Conservation (phyloP, 2,113 vertebrate species). For the Myrmecophaga tridactyla region DNA sequence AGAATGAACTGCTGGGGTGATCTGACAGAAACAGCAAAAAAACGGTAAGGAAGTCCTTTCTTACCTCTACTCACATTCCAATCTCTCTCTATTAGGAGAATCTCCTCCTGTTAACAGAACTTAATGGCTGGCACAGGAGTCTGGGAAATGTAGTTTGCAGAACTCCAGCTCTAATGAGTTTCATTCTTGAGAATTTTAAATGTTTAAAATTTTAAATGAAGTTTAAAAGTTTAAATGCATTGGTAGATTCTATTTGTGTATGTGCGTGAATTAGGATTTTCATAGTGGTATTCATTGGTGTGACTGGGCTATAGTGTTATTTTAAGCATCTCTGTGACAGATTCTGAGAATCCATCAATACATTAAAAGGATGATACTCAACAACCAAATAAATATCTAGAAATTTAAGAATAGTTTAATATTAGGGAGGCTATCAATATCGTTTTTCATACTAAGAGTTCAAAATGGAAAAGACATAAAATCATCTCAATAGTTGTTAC, state of each 20-base stretch:
- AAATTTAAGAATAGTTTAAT: constrained; percentile 24
- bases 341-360: not conserved
- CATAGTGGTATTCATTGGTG: not conserved
- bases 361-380: not conserved
- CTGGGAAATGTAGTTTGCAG: not conserved
- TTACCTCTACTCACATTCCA: not conserved
- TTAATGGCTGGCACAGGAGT: not conserved
- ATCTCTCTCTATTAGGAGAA: not conserved
- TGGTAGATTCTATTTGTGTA: not conserved
- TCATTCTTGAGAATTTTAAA: not conserved
- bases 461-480: not conserved
- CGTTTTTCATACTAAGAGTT: not conserved
- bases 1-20: not conserved
- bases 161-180: not conserved
- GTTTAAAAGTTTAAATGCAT: not conserved
- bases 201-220: too few species aligned
- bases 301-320: not conserved
- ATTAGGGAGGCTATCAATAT: not conserved
- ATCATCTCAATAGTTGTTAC: not conserved
- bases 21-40: not conserved
- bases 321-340: not conserved
- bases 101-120: not conserved
- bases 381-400: not conserved
- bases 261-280: not conserved
- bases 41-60: not conserved